Evolutionary conservation across 2,888 invertebrate genomes (phyloP).

Genomic region (Synergus itoensis): DNA sequence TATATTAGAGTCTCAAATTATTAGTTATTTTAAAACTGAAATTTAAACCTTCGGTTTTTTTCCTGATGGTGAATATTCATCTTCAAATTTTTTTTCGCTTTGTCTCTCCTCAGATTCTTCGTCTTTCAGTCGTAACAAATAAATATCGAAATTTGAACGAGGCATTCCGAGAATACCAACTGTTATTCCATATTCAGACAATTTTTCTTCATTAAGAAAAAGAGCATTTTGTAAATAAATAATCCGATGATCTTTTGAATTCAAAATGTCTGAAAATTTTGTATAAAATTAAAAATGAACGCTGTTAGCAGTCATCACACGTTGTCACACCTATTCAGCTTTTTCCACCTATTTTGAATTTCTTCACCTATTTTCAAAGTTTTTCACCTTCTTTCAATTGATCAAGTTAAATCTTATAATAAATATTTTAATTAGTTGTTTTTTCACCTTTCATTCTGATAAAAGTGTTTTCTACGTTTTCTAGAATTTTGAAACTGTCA

Average conservation of each 20-base stretch:
- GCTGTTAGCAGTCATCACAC: not conserved
- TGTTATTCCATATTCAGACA: conserved; percentile 77
- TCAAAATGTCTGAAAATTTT: conserved; percentile 40
- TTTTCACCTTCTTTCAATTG: too few relatives aligned
- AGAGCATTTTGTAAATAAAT: conserved; percentile 80
- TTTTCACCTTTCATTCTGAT: not conserved
- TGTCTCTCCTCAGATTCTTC: not conserved
- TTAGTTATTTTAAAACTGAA: not conserved
- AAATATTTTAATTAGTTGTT: conserved; percentile 3
- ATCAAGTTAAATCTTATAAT: too few relatives aligned
- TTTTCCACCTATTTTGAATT: too few relatives aligned
- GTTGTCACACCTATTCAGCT: too few relatives aligned
- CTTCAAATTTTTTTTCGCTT: not conserved
- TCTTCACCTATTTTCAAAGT: too few relatives aligned
- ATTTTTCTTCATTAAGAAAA: conserved; percentile 80
- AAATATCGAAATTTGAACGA: conserved; percentile 80
- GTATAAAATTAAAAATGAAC: not conserved
- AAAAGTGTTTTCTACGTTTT: too few relatives aligned
- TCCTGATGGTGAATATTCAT: not conserved
- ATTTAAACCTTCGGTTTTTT: conserved; percentile 1
- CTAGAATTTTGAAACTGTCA: too few relatives aligned
- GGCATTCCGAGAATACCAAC: conserved; percentile 82
- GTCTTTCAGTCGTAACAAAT: conserved; percentile 78
- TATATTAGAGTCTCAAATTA: not conserved
- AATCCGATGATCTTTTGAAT: conserved; percentile 77